Conservation (phyloP, 2,888 invertebrate genomes). For the Sinodicranocentrus sp. region DNA sequence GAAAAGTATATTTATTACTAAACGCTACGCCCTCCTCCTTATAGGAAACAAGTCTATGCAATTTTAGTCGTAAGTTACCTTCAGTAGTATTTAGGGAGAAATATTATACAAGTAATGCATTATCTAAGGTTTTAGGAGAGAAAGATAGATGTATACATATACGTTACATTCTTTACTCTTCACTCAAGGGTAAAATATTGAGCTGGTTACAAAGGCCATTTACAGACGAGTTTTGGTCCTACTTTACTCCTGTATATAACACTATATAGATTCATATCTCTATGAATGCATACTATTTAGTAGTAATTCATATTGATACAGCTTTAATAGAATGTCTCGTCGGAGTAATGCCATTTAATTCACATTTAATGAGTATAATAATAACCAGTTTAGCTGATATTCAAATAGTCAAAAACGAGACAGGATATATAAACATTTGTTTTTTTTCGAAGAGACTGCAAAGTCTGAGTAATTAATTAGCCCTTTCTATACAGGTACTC, state of each 20-base stretch:
- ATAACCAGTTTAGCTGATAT: too few species aligned
- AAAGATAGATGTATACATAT: not conserved
- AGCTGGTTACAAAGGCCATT: conserved; percentile 65
- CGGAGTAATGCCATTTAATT: too few species aligned
- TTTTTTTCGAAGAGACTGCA: too few species aligned
- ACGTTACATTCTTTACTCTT: conserved; percentile 25
- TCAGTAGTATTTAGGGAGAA: not conserved
- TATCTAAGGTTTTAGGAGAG: not conserved
- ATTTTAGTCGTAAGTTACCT: conserved; percentile 23
- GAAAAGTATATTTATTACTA: conserved; percentile 4
- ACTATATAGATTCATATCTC: too few species aligned
- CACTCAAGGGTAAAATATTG: conserved; percentile 59
- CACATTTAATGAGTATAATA: too few species aligned
- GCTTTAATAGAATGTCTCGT: too few species aligned
- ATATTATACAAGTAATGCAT: not conserved
- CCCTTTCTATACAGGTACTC: too few species aligned
- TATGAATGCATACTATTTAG: too few species aligned
- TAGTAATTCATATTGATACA: too few species aligned
- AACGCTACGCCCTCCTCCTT: not conserved
- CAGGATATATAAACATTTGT: too few species aligned
- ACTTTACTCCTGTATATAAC: conserved; percentile 21
- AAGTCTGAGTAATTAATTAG: too few species aligned
- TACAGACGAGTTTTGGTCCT: conserved; percentile 45
- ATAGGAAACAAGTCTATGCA: conserved; percentile 7
- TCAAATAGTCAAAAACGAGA: too few species aligned